These are phyloP conservation scores for Oceanites oceanicus DNA, from an alignment of 2,113 vertebrate genomes.

Conservation along the genomic window DNA sequence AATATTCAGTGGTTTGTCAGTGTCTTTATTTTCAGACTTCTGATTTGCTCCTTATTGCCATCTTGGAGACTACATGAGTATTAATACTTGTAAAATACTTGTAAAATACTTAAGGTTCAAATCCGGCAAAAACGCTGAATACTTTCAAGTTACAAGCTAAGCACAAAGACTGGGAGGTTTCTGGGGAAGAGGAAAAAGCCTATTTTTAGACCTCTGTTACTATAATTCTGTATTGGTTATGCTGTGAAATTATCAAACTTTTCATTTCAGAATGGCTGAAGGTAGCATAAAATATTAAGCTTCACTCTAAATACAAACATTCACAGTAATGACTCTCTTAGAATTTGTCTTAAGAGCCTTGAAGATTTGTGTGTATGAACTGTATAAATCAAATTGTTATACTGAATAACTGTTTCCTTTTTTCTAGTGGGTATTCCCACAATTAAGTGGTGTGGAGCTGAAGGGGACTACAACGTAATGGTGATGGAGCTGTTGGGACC, in stretches of 20 bases:
- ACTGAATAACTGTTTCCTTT: background rate
- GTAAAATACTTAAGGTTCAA: background rate
- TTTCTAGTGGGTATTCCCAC: slow-evolving; percentile 90
- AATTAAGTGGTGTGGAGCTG: slow-evolving; percentile 96
- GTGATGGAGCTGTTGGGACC: slow-evolving; percentile 96
- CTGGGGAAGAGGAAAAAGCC: background rate
- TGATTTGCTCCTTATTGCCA: background rate
- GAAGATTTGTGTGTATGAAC: background rate
- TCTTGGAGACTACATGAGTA: background rate
- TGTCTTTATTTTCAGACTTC: background rate
- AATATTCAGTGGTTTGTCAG: background rate
- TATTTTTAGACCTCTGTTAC: background rate
- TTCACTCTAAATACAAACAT: background rate
- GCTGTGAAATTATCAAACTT: background rate
- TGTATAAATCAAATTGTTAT: background rate
- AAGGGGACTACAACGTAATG: slow-evolving; percentile 98
- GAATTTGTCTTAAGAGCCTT: background rate
- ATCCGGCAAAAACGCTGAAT: background rate
- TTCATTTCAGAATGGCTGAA: background rate
- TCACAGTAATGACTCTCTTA: background rate
- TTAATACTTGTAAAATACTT: background rate
- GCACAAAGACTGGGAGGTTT: background rate
- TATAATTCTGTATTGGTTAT: background rate
- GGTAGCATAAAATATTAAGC: background rate
- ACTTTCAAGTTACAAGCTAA: background rate